phyloP scores from a whole-genome alignment of 2,797 vertebrate species.

The Melopsittacus undulatus region DNA sequence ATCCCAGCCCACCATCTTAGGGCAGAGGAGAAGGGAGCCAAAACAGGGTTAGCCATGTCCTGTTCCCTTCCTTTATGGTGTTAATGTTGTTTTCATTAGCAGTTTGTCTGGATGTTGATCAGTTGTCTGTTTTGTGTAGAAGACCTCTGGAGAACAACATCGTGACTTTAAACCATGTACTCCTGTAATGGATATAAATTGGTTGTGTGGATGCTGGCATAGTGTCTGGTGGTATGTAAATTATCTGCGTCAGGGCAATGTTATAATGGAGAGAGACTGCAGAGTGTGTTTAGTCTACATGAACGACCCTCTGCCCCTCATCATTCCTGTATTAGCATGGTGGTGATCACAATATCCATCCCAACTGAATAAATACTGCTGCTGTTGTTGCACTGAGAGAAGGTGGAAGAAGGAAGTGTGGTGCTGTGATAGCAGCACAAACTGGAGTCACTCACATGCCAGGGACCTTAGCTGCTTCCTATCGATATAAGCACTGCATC shows the following conservation, averaged over 20 bases:
- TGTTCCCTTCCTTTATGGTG: background rate
- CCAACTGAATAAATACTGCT: background rate
- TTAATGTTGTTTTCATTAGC: background rate
- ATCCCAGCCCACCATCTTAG: background rate
- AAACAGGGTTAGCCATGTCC: fast-evolving
- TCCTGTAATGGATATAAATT: fast-evolving
- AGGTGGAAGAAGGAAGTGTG: background rate
- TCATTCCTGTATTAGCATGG: fast-evolving
- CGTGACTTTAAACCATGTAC: background rate
- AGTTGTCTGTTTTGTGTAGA: background rate
- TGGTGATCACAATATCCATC: background rate
- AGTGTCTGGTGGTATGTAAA: background rate
- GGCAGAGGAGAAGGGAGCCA: background rate
- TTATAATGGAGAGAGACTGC: background rate
- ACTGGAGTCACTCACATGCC: background rate
- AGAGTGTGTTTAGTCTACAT: background rate
- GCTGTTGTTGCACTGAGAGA: background rate
- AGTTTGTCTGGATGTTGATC: background rate
- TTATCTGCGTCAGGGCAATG: background rate
- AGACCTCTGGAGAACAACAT: background rate
- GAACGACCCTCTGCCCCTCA: fast-evolving
- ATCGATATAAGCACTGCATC: background rate
- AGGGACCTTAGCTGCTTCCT: background rate
- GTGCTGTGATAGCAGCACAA: background rate
- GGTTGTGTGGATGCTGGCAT: background rate